Evolutionary conservation across 1,140 invertebrate species (phyloP).

Genomic region (Andricus grossulariae): DNA sequence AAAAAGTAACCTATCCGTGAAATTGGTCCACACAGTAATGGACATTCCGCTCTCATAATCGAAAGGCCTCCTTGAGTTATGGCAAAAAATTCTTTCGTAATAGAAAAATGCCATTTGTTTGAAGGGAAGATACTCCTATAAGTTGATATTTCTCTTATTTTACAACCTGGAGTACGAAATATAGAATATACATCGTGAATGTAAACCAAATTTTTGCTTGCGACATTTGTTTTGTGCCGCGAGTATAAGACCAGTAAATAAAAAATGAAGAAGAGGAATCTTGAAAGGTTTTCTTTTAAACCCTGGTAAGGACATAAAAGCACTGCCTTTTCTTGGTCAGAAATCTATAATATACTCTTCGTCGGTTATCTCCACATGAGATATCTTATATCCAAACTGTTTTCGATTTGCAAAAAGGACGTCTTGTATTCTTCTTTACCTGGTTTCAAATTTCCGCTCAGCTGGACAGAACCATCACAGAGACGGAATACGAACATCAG

Average conservation of each 20-base stretch:
- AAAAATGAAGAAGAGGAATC: no score
- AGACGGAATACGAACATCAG: constrained; percentile 43
- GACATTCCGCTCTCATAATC: constrained; percentile 1
- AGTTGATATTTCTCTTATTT: not conserved
- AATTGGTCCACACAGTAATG: constrained; percentile 5
- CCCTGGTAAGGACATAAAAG: no score
- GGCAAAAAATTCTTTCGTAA: constrained; percentile 34
- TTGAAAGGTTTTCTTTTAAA: no score
- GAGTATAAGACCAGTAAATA: no score
- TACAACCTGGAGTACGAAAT: no score
- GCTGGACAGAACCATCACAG: constrained; percentile 53
- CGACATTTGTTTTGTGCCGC: no score
- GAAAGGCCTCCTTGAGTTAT: not conserved
- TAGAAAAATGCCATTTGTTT: constrained; percentile 36
- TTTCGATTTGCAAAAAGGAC: not conserved
- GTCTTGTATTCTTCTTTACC: constrained; percentile 39
- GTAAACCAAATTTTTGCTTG: no score
- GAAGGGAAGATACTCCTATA: not conserved
- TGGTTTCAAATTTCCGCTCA: constrained; percentile 71
- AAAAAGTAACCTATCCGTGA: not conserved
- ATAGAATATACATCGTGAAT: no score
- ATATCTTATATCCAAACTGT: constrained; percentile 42
- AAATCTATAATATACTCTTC: no score
- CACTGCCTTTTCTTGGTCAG: no score
- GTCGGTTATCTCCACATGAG: no score